These are phyloP conservation scores for Ascaphus truei DNA, from an alignment of 2,113 vertebrate species.

Conservation along the genomic window DNA sequence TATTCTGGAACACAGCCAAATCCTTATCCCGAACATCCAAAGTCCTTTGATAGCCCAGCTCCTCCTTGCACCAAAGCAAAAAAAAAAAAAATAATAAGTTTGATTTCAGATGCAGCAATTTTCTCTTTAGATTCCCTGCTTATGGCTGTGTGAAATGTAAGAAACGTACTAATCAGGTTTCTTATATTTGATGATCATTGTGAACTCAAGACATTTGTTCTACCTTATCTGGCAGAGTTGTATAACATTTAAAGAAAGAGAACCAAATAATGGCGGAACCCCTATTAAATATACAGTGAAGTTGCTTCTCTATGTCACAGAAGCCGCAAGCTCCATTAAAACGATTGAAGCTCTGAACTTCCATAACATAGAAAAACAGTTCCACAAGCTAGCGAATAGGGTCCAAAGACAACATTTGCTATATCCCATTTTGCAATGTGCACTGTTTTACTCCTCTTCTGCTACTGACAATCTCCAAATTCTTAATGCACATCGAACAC, in stretches of 20 bases:
- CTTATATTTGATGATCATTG: background rate
- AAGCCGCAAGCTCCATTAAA: background rate
- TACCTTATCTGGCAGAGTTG: background rate
- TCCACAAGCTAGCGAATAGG: background rate
- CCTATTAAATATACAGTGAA: background rate
- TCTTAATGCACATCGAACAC: background rate
- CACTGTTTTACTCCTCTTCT: conserved; percentile 4
- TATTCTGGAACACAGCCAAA: no score
- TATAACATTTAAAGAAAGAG: conserved; percentile 3
- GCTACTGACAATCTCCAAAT: conserved; percentile 14
- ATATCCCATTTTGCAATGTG: background rate
- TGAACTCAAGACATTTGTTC: background rate
- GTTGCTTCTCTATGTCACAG: background rate
- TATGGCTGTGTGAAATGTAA: no score
- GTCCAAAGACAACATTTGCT: background rate
- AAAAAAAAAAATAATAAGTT: no score
- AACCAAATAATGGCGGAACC: background rate
- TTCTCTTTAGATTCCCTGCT: no score
- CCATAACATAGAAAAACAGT: conserved; percentile 6
- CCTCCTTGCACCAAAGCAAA: no score
- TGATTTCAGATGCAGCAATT: no score
- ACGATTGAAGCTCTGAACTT: background rate
- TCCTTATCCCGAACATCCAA: no score
- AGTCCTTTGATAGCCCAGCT: no score
- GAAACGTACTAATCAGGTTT: background rate